Conservation (phyloP, 2,113 vertebrate species). For the Columba janthina region DNA sequence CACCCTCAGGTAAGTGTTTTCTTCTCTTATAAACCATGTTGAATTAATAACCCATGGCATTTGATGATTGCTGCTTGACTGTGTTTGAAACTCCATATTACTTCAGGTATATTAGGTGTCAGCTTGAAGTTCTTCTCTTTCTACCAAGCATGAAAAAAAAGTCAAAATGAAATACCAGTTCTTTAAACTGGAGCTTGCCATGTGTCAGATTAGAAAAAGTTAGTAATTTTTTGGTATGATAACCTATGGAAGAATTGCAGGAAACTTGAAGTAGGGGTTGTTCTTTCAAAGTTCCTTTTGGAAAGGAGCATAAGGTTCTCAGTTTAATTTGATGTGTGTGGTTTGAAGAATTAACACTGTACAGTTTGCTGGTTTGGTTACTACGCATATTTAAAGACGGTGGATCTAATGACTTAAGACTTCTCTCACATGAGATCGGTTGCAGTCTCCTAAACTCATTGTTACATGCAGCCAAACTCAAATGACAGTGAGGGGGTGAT, state of each 20-base stretch:
- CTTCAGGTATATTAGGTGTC: not conserved
- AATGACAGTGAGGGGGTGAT: too few species aligned
- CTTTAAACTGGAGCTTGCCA: not conserved
- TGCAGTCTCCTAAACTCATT: not conserved
- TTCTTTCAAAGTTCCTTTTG: not conserved
- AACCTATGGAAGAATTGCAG: not conserved
- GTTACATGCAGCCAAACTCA: not conserved
- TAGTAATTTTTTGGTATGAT: not conserved
- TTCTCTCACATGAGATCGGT: not conserved
- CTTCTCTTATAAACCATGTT: not conserved
- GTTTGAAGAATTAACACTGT: not conserved
- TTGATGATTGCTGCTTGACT: not conserved
- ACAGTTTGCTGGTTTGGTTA: not conserved
- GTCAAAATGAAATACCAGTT: not conserved
- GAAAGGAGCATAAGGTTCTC: not conserved
- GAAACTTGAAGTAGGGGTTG: not conserved
- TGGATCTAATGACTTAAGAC: not conserved
- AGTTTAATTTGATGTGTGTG: not conserved
- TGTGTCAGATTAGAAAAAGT: not conserved
- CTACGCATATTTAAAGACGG: not conserved
- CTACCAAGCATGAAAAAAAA: not conserved
- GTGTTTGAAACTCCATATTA: not conserved
- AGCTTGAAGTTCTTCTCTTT: not conserved
- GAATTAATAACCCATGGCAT: not conserved
- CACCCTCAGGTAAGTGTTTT: constrained; percentile 86